Base-by-base conservation (phyloP, 2,797 vertebrate genomes). In the Eulemur coronatus region DNA sequence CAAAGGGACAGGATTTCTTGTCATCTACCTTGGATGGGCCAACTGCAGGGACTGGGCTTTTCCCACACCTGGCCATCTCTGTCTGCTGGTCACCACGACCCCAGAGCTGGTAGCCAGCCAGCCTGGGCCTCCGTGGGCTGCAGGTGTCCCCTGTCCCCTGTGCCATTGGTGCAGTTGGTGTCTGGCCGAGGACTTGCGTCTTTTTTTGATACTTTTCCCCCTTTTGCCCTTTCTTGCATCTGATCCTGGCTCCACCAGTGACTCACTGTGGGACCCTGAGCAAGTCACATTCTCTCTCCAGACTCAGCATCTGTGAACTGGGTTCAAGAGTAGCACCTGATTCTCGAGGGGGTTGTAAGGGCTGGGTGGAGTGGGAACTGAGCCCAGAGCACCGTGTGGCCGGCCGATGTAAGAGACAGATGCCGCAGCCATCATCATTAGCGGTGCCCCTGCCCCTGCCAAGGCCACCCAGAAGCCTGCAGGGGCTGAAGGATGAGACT, bases 401-500 rank as follows among this genome's bases (percentile, higher is more conserved):
- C 5, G 67, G 75, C 46, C 5, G 18, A 28, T 20, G 33, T 4
- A 5, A 0, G 5, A 33, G 6, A n/a, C 26, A n/a, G 70, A 18
- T 10, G 30, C 26, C 26, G 7, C 1, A 0, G 18, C 24, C n/a
- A 1, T 35, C 28, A 11, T 4, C 1, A 17, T 35, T 18, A 26
- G 2, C 2, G 38, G 24, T 35, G 35, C 9, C 24, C 3, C 52
- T 28, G 30, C 52, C 46, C 41, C 14, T 13, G 15, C 22, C 69
- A 7, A 2, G 30, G 48, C 6, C 84, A 17, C n/a, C 24, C 46
- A 43, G 69, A 41, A 76, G n/a, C 48, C 43, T 38, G 17, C 55
- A 46, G 94, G n/a, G 79, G 52, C 33, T 18, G 30, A 35, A 65
- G 81, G 33, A n/a, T 1, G 12, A 55, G 48, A 28, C 70, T 78